Evolutionary conservation across 35 echinoderm and acorn worm genomes (phyloP), one percentile per base, ranked within the genome.

Genomic region (Apostichopus parvimensis): DNA sequence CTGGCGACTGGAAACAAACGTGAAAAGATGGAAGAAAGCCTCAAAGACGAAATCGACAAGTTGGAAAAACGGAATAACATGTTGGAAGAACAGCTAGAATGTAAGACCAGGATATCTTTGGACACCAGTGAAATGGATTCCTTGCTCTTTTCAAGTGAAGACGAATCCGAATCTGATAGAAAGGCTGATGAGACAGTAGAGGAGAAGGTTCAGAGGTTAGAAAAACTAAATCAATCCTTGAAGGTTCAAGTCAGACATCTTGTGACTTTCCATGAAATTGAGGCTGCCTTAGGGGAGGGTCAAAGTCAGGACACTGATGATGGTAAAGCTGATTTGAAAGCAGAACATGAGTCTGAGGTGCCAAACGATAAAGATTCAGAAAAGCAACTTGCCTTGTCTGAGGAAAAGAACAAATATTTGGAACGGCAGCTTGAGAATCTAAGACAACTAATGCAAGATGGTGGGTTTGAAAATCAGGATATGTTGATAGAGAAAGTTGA

Each of bases 401-500:
- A 91, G 77, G 77, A 83, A 23, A 93, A 92, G 26, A 97, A 91
- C 61, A 79, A 26, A 28, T 59, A 52, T 56, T 65, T 94, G 12
- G 91, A 94, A 70, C 54, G 85, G 56, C 90, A 86, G 24, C 57
- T 94, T 57, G 73, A 79, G 58, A 90, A 92, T 56, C 80, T 97
- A 54, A 77, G 93, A 28, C 93, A 94, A 54, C 78, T 97, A 25
- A 76, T 97, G 58, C 88, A 94, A 76, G 91, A 94, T 45, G 94
- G 95, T 73, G 95, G 91, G 18, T 93, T 97, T 92, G 90, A 94
- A 53, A 91, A 90, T 90, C 91, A 97, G 73, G 93, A 94, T 15
- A 54, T 82, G 28, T 62, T 97, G 5, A 92, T 91, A 56, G 87
- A 93, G 13, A 92, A 91, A 79, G 92, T 97, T 9, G 91, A 91